phyloP scores from a whole-genome alignment of 2,888 invertebrate genomes.

The Calliscelio sp. region DNA sequence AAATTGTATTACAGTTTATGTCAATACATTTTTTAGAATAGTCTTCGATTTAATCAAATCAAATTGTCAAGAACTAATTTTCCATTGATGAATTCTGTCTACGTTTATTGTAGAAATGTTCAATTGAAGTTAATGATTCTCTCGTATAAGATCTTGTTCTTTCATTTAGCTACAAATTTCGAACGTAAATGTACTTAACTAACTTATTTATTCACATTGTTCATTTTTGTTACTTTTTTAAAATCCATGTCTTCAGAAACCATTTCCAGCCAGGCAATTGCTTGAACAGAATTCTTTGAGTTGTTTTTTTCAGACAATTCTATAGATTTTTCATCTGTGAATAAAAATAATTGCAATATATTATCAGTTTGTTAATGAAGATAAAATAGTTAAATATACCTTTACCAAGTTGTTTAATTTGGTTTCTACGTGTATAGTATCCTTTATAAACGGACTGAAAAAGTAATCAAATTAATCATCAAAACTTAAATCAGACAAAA shows the following conservation, averaged over 20 bases:
- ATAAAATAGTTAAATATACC: no score
- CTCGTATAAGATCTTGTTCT: no score
- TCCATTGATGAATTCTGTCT: background rate
- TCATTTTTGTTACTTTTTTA: no score
- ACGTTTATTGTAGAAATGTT: no score
- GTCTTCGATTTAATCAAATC: no score
- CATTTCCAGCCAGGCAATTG: conserved; percentile 17
- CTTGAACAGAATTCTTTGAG: background rate
- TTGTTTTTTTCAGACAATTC: background rate
- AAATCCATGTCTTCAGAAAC: conserved; percentile 4
- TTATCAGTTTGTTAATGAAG: background rate
- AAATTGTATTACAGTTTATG: no score
- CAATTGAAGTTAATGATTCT: no score
- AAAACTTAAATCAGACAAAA: conserved; percentile 12
- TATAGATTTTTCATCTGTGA: background rate
- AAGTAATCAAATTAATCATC: background rate
- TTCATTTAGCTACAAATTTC: no score
- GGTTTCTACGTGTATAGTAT: conserved; percentile 33
- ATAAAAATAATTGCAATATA: background rate
- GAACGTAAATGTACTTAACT: no score
- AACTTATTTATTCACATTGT: no score
- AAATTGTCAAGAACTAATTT: background rate
- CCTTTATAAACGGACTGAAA: conserved; percentile 38
- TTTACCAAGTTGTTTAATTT: conserved; percentile 1
- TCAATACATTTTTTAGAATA: no score